Evolutionary conservation across 1,140 invertebrate genomes (phyloP), one percentile per base, ranked within the genome.

Genomic region (Zaprionus taronus): DNA sequence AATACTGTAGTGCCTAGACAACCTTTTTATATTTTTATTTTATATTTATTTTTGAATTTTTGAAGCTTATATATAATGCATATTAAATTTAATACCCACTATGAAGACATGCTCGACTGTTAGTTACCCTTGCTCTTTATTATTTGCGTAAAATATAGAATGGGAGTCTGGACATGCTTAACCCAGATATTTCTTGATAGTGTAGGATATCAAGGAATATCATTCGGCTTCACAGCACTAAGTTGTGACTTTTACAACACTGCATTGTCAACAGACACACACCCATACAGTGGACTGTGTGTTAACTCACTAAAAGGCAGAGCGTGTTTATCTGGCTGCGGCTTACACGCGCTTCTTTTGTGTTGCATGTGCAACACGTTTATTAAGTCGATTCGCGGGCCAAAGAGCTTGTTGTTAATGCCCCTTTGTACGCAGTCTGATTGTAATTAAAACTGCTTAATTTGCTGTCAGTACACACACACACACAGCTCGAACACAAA

Each of bases 381-480:
- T 60, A 77, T 77, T 65, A 58, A 81, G 79, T 69, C 57, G 49
- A 20, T 61, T 55, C 41, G 31, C 17, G 44, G 56, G 41, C 15
- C 63, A 44, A 60, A 15, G 36, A 26, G 47, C 64, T 57, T 60
- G 17, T 76, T 76, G 62, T 75, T 67, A 28, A 58, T 67, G 55
- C 38, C n/a, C 60, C 51, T 58, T 55, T 44, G 17, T 34, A 51
- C 56, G 56, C 31, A 36, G 34, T 53, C 49, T 55, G 68, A 77
- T 65, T 81, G 79, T 81, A 81, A 81, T 81, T 81, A 81, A 81
- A 82, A 74, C 65, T 70, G 79, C 57, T 82, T 82, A 82, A 82
- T 74, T 69, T 74, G 62, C 74, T 70, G 69, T 73, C 77, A 74
- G 60, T 49, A 67, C 36, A 71, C 49, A 71, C 44, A 58, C 41